Conservation (phyloP, 2,888 invertebrate genomes). For the Chromoteleia sp. region DNA sequence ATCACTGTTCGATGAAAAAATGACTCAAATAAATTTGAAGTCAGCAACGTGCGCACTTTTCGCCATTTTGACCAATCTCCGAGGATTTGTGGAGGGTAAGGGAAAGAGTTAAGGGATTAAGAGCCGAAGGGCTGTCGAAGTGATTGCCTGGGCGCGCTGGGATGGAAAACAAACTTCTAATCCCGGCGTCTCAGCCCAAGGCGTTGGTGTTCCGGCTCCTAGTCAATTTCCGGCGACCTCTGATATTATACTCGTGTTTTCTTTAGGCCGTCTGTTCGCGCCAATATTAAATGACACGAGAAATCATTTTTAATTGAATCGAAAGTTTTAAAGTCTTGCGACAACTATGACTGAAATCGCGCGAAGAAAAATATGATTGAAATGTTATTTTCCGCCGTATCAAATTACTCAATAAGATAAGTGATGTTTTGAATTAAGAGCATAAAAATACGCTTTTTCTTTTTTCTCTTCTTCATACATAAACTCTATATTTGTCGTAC, state of each 20-base stretch:
- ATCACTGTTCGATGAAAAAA: conserved; percentile 5
- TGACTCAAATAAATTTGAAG: conserved; percentile 16
- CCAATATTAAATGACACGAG: conserved; percentile 37
- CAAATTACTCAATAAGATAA: no score
- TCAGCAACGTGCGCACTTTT: conserved; percentile 18
- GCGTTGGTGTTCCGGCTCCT: conserved; percentile 74
- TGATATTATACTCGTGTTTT: conserved; percentile 60
- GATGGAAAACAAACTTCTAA: conserved; percentile 78
- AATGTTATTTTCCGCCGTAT: no score
- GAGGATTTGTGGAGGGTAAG: conserved; percentile 2
- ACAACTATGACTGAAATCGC: no score
- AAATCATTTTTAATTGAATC: conserved; percentile 36
- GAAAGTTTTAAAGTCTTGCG: neutral
- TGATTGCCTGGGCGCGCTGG: conserved; percentile 59
- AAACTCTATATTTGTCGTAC: no score
- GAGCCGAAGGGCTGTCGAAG: conserved; percentile 58
- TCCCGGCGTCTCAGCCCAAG: conserved; percentile 71
- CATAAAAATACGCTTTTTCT: no score
- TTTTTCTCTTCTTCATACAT: no score
- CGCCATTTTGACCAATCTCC: conserved; percentile 28
- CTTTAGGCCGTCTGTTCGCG: conserved; percentile 49
- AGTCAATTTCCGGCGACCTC: conserved; percentile 75
- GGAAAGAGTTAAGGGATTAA: conserved; percentile 55
- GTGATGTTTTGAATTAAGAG: no score
- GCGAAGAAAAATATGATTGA: no score